These are phyloP conservation scores for Protobothrops flavoviridis DNA, from an alignment of 2,113 vertebrate species.

Conservation along the genomic window DNA sequence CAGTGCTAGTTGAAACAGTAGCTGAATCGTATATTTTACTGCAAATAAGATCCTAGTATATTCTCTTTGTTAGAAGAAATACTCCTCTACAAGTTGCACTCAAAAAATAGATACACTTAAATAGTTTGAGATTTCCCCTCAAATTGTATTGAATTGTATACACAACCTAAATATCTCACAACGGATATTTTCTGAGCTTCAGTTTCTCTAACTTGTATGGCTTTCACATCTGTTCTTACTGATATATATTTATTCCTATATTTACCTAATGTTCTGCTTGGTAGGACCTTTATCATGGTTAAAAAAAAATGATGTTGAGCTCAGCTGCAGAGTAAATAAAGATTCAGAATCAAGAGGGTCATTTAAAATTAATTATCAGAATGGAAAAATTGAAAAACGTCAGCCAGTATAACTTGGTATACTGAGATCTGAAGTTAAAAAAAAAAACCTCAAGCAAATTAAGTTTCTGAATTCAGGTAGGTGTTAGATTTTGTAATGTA, in stretches of 20 bases:
- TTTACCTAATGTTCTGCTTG: background rate
- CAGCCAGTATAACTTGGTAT: background rate
- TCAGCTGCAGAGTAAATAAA: background rate
- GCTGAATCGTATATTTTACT: background rate
- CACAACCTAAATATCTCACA: background rate
- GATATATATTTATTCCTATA: background rate
- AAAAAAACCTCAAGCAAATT: background rate
- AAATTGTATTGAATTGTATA: background rate
- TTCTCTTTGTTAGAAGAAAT: background rate
- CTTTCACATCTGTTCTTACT: background rate
- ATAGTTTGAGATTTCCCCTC: background rate
- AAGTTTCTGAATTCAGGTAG: background rate
- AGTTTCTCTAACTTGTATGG: background rate
- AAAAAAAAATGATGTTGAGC: background rate
- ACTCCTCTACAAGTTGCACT: background rate
- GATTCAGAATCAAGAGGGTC: background rate
- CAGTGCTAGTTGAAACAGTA: background rate
- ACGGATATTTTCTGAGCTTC: background rate
- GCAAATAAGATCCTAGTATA: background rate
- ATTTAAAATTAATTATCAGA: background rate
- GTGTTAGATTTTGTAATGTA: background rate
- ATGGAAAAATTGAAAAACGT: background rate
- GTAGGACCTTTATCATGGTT: background rate
- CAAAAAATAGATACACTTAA: background rate
- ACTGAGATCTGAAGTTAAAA: background rate